Evolutionary conservation across 2,113 vertebrate genomes (phyloP).

Genomic region (Petaurus breviceps): DNA sequence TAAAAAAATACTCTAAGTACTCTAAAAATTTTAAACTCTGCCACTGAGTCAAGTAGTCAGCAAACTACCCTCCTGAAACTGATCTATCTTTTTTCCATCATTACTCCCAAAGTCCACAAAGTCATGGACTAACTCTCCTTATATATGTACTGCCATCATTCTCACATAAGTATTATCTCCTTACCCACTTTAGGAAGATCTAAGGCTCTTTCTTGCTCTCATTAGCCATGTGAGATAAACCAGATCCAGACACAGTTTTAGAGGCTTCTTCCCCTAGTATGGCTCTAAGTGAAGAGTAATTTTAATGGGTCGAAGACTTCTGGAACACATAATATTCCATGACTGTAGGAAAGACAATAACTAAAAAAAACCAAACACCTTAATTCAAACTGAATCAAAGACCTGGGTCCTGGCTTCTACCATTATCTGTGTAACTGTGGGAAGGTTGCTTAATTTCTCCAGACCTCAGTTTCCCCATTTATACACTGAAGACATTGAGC

Average conservation of each 20-base stretch:
- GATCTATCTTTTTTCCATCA: not conserved
- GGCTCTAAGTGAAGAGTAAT: not conserved
- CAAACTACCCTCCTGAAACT: not conserved
- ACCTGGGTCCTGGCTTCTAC: not conserved
- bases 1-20: not conserved
- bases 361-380: slow-evolving; percentile 13
- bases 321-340: not conserved
- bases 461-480: not conserved
- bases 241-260: not conserved
- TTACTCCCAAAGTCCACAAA: not conserved
- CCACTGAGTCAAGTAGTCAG: not conserved
- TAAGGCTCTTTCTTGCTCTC: not conserved
- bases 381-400: not conserved
- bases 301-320: not conserved
- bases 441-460: not conserved
- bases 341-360: not conserved
- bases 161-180: not conserved
- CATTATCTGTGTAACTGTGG: not conserved
- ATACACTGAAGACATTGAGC: not conserved
- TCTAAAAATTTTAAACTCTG: not conserved
- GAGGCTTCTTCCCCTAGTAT: not conserved
- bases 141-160: slow-evolving; percentile 9
- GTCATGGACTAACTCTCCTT: slow-evolving; percentile 38
- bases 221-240: not conserved
- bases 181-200: not conserved